Percentiles rank a stretch among this genome's conserved stretches.
Evolutionary conservation across 2,113 vertebrate species (phyloP).

Genomic region (Lophura nycthemera): DNA sequence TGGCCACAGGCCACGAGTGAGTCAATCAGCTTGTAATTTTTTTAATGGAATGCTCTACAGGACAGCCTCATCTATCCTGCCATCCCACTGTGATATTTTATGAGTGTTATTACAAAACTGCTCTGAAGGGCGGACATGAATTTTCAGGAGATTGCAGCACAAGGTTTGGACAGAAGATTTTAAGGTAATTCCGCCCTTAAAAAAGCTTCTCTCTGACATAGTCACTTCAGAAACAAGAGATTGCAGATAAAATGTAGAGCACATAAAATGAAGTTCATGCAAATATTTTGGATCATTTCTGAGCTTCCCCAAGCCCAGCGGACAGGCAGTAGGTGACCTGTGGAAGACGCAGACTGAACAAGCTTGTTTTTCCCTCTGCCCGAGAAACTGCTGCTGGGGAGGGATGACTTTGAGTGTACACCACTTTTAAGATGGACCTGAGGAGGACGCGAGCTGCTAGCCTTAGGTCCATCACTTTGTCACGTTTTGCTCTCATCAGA

Average conservation of each 20-base stretch:
- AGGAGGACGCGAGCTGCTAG: neutral
- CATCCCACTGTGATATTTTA: neutral
- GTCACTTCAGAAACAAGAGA: neutral
- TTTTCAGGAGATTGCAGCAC: neutral
- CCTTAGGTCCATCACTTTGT: neutral
- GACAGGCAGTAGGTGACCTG: neutral
- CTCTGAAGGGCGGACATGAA: conserved; percentile 28
- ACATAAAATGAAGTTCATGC: neutral
- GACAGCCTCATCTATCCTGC: conserved; percentile 39
- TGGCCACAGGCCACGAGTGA: conserved; percentile 61
- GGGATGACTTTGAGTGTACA: neutral
- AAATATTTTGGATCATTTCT: neutral
- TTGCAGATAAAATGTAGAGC: neutral
- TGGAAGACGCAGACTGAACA: neutral
- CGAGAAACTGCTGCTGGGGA: accelerated
- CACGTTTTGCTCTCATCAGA: neutral
- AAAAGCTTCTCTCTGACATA: neutral
- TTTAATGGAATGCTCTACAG: conserved; percentile 49
- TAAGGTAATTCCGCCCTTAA: neutral
- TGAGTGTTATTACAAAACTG: neutral
- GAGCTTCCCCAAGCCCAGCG: neutral
- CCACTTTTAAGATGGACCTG: neutral
- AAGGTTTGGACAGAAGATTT: neutral
- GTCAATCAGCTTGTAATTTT: conserved; percentile 64
- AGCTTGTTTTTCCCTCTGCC: neutral